Base-by-base conservation (phyloP, 2,888 invertebrate species). In the Drosophila bunnanda region DNA sequence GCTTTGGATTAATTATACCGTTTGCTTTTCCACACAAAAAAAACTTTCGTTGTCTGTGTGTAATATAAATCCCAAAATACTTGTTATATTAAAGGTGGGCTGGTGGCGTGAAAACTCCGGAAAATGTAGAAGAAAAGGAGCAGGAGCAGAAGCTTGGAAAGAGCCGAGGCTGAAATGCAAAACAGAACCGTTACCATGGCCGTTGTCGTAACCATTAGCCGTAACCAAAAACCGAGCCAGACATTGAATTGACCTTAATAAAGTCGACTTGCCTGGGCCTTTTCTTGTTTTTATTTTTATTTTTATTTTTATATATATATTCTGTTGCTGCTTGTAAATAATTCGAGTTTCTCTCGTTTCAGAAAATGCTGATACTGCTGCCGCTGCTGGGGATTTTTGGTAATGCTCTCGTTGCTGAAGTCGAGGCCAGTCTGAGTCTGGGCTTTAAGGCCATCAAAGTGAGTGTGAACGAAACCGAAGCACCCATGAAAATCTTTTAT, bases 351-450 rank as follows among this genome's bases (percentile, higher is more conserved):
- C 64, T 75, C 60, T 65, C 46, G 52, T 86, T 89, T 64, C 89
- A 92, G 92, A 92, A 92, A 92, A 92, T 92, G 92, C 90, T 91
- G 88, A 91, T 91, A 89, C 86, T 92, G 88, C 88, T 92, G 90
- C 90, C 90, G 81, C 80, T 92, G 81, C 84, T 92, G 78, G 90
- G 91, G 71, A 89, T 92, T 89, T 89, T 92, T 87, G 90, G 91
- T 82, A 91, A 90, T 89, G 89, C 89, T 89, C 85, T 91, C 81
- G 78, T 90, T 77, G 88, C 88, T 82, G 89, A 87, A 82, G 82
- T 89, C 77, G 91, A 88, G 75, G 92, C 91, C 56, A 91, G 90
- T 88, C 85, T 92, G 71, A 90, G 90, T 77, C 83, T 90, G 78
- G 91, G 90, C 82, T 90, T 91, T 81, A 91, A 88, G 86, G 91